Conservation (phyloP, 2,113 vertebrate genomes). For the Cairina moschata region DNA sequence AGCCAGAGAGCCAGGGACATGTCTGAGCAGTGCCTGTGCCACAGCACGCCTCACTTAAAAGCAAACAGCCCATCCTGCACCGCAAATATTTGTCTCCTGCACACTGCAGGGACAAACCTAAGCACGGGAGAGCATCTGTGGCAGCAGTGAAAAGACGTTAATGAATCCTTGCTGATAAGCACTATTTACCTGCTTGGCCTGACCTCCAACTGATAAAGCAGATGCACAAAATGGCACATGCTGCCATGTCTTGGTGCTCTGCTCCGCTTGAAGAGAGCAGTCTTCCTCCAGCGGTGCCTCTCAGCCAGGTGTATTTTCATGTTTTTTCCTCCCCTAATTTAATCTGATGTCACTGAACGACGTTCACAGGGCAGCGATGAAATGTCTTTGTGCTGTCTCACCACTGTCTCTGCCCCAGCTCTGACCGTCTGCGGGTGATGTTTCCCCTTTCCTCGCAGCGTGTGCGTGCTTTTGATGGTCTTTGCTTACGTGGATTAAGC, state of each 20-base stretch:
- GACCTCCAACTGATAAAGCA: background rate
- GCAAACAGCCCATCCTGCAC: background rate
- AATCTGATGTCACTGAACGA: background rate
- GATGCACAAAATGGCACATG: background rate
- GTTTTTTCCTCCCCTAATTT: background rate
- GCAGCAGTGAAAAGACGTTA: background rate
- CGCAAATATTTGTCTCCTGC: background rate
- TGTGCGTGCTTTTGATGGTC: background rate
- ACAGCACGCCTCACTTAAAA: background rate
- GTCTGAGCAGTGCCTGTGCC: fast-evolving
- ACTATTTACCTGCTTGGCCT: background rate
- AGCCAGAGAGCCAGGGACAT: background rate
- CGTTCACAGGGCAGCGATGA: fast-evolving
- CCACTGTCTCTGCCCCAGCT: background rate
- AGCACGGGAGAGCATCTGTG: background rate
- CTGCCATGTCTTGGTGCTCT: background rate
- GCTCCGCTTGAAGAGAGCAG: background rate
- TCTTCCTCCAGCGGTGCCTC: background rate
- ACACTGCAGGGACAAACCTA: fast-evolving
- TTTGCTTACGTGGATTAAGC: background rate
- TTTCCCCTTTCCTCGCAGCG: background rate
- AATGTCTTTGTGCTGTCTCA: background rate
- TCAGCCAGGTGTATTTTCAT: background rate
- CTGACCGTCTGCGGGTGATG: background rate
- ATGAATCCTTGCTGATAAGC: background rate